Conservation (phyloP, 2,113 vertebrate species). For the Reinhardtius hippoglossoides region DNA sequence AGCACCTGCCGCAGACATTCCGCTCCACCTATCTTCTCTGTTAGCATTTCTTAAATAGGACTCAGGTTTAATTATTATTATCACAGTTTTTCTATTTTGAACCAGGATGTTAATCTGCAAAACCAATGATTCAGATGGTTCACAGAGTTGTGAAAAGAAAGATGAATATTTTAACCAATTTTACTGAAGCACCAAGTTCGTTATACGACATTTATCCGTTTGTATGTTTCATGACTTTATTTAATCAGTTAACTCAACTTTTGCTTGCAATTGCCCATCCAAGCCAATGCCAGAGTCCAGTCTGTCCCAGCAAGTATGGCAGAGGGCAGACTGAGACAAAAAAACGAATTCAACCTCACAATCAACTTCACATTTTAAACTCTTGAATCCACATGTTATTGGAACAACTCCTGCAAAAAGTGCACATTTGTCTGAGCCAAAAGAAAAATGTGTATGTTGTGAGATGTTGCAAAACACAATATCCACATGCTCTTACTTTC, state of each 20-base stretch:
- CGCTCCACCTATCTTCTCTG: background rate
- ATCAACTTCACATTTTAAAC: background rate
- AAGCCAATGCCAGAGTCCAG: background rate
- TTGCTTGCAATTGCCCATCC: background rate
- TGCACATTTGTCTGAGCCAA: background rate
- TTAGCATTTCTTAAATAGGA: conserved; percentile 7
- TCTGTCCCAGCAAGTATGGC: background rate
- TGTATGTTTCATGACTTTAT: no score
- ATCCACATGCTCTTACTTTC: background rate
- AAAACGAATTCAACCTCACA: background rate
- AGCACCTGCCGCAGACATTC: background rate
- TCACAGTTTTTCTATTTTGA: background rate
- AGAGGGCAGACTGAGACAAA: background rate
- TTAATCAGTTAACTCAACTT: background rate
- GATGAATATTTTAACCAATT: no score
- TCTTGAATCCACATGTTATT: background rate
- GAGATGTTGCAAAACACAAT: background rate
- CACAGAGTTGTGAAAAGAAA: no score
- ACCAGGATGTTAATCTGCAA: background rate
- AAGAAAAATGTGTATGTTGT: background rate
- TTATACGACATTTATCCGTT: no score
- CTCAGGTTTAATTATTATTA: background rate
- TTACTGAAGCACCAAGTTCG: no score
- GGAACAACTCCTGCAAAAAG: background rate
- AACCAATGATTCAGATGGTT: no score